Evolutionary conservation across 2,797 vertebrate genomes (phyloP).

Genomic region (Sylvilagus floridanus): DNA sequence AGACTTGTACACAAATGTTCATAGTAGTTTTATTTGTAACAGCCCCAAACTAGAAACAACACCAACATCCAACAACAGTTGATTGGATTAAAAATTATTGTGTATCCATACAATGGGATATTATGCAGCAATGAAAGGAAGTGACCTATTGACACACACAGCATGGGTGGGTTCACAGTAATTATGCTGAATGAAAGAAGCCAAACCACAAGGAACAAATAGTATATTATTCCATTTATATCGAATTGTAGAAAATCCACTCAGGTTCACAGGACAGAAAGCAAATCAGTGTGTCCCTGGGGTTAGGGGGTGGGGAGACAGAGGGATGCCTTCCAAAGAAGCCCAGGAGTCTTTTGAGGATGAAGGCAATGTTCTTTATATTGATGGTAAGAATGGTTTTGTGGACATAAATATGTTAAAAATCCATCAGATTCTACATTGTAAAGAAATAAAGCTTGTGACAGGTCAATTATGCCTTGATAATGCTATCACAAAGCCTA

Average conservation of each 20-base stretch:
- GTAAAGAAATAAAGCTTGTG: neutral
- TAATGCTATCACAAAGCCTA: neutral
- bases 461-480: neutral
- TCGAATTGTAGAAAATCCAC: neutral
- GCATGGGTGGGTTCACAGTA: neutral
- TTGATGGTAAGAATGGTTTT: neutral
- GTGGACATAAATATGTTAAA: neutral
- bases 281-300: neutral
- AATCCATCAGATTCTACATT: neutral
- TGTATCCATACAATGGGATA: neutral
- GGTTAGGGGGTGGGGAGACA: rapidly evolving
- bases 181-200: neutral
- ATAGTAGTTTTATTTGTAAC: neutral
- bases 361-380: neutral
- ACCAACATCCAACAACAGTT: neutral
- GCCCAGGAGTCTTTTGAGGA: neutral
- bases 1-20: neutral
- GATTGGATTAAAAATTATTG: neutral
- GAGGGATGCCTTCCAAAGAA: neutral
- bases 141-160: neutral
- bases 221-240: neutral
- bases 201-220: neutral
- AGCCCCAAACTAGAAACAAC: neutral
- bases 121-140: neutral
- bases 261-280: neutral